phyloP scores from a whole-genome alignment of 1,140 invertebrate genomes.

The Heliconius eleuchia region DNA sequence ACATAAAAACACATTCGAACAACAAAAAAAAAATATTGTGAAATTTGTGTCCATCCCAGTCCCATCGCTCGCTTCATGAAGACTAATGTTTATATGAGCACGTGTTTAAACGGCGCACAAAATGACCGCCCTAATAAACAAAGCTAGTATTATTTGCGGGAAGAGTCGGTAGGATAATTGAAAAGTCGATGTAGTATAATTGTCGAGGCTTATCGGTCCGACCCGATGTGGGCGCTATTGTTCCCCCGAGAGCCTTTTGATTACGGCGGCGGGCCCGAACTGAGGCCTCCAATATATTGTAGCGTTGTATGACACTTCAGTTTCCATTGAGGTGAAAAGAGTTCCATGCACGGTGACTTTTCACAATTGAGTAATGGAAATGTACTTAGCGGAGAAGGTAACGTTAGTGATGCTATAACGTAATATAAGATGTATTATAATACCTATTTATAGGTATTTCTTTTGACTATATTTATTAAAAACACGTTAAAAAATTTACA shows the following conservation, averaged over 20 bases:
- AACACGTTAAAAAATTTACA: too few species aligned
- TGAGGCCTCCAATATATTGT: constrained; percentile 72
- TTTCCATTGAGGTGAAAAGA: constrained; percentile 68
- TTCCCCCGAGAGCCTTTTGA: constrained; percentile 78
- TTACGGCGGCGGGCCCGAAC: constrained; percentile 65
- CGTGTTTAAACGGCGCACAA: constrained; percentile 63
- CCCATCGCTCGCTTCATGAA: constrained; percentile 20
- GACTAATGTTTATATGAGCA: constrained; percentile 41
- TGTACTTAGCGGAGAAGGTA: constrained; percentile 6
- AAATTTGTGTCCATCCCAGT: constrained; percentile 22
- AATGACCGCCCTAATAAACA: constrained; percentile 78
- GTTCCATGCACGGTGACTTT: constrained; percentile 45
- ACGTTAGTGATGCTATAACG: not conserved
- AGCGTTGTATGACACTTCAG: constrained; percentile 75
- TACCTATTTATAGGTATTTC: too few species aligned
- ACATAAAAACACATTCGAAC: not conserved
- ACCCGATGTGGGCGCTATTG: constrained; percentile 78
- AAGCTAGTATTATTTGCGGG: constrained; percentile 73
- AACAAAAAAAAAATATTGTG: constrained; percentile 29
- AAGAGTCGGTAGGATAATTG: constrained; percentile 77
- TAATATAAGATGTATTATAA: not conserved
- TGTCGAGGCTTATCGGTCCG: constrained; percentile 77
- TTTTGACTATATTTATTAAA: too few species aligned
- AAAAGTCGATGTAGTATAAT: constrained; percentile 81
- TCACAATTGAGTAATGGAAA: constrained; percentile 34